Evolutionary conservation across 1,140 invertebrate species (phyloP).

Genomic region (Brachionus angularis): DNA sequence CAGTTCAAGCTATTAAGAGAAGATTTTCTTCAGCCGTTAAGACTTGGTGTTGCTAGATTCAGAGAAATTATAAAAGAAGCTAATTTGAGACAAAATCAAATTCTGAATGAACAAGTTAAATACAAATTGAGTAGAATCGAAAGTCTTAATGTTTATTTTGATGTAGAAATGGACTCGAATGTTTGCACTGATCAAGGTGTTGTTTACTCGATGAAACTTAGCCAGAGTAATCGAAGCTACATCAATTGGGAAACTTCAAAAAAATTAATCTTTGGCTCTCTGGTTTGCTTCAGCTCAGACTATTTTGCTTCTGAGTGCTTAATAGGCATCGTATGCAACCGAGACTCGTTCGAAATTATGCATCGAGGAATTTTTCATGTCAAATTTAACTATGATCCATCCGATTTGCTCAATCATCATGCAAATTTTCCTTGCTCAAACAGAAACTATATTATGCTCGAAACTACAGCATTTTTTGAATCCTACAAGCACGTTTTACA

Average conservation of each 20-base stretch:
- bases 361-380: constrained; percentile 5
- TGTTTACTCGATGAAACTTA: constrained; percentile 45
- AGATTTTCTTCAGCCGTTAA: constrained; percentile 62
- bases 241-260: constrained; percentile 54
- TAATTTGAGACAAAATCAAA: not conserved
- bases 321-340: constrained; percentile 13
- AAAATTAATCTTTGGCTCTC: constrained; percentile 64
- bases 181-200: constrained; percentile 42
- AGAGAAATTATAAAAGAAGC: not conserved
- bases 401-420: not conserved
- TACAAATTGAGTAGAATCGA: constrained; percentile 24
- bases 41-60: constrained; percentile 53
- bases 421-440: not conserved
- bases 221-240: constrained; percentile 21
- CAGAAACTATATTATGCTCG: constrained; percentile 52
- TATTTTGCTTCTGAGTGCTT: constrained; percentile 23
- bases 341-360: constrained; percentile 4
- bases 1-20: constrained; percentile 72
- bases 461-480: constrained; percentile 61
- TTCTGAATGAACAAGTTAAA: not conserved
- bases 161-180: constrained; percentile 12
- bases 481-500: constrained; percentile 58
- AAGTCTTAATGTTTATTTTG: constrained; percentile 30
- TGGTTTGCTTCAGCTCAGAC: constrained; percentile 12
- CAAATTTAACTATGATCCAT: constrained; percentile 2